Evolutionary conservation across 1,140 invertebrate genomes (phyloP), one percentile per base, ranked within the genome.

Genomic region (Diprion similis): DNA sequence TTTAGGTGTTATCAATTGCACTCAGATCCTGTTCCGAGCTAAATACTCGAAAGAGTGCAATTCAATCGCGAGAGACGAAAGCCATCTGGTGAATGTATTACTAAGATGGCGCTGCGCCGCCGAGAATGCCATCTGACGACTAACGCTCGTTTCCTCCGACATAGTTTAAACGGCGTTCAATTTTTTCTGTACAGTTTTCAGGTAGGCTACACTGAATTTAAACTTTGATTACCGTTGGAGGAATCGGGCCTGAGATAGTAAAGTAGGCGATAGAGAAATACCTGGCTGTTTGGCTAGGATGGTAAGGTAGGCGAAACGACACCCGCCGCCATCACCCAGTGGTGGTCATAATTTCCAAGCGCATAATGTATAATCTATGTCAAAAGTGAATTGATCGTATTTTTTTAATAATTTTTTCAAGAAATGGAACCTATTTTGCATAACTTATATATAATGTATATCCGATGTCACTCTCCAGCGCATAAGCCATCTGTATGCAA

Each of bases 31-130:
- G 8, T 59, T 15, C 1, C 15, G 18, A 71, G 19, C 15, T n/a
- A 1, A 13, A 19, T 48, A 71, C 19, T 48, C 15, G 51, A 48
- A 18, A 48, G 24, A 59, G 19, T 48, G 15, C 46, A 48, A 51
- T 46, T 71, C 51, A 64, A 51, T 51, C 46, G 51, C 19, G 19
- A 37, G 47, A 46, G 13, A 45, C 37, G 13, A 9, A 70, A 72
- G 68, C 46, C 66, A 72, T 45, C n/a, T 70, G 24, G 72, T 47
- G 18, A 70, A 75, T 47, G 46, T 68, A 18, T 17, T 17, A 17
- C 17, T 48, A 59, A 59, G 51, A n/a, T 11, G 8, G 11, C n/a
- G 51, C n/a, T 4, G 51, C 11, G 2, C 0, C n/a, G n/a, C n/a
- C n/a, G n/a, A n/a, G 1, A 59, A 8, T n/a, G 51, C 51, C n/a